Evolutionary conservation across 2,888 invertebrate species (phyloP), one percentile per base, ranked within the genome.

Genomic region (Molanna angustata): DNA sequence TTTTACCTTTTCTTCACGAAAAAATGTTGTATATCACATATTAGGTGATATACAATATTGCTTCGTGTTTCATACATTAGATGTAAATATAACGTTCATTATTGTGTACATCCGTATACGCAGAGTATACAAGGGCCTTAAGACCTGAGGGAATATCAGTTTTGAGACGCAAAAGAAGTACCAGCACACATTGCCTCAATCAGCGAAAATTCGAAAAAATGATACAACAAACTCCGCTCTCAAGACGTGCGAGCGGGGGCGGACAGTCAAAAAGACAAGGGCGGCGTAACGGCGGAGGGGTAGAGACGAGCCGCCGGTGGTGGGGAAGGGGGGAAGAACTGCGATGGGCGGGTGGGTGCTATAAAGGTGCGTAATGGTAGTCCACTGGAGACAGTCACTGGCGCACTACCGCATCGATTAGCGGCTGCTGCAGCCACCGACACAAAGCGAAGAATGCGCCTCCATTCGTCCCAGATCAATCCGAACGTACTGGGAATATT

Each of bases 311-410:
- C n/a, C n/a, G n/a, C n/a, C 35, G 16, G 54, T 20, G 73, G 74
- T 73, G 73, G 73, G 66, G 70, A 69, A 70, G 42, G 14, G 46
- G 33, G 21, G 47, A n/a, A 73, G 73, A 67, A 68, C 61, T 59
- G 53, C 62, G 54, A 62, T 57, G 32, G 58, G 61, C 37, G 64
- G 64, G 64, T 69, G 72, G 70, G 70, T 73, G 77, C 82, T 80
- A 84, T 84, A 84, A 84, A 84, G 83, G 83, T 84, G 84, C 84
- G 84, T 84, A 84, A 84, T 83, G 82, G 83, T 78, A 78, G 80
- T 75, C 69, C 69, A 70, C 66, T 71, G 74, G 75, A 77, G 80
- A 80, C 82, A 82, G 80, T 79, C 77, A 79, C 79, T 81, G 82
- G 78, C 82, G 80, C 80, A 74, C 56, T 73, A 69, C 80, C 80